phyloP scores from a whole-genome alignment of 2,113 vertebrate species.

The Otus sunia region DNA sequence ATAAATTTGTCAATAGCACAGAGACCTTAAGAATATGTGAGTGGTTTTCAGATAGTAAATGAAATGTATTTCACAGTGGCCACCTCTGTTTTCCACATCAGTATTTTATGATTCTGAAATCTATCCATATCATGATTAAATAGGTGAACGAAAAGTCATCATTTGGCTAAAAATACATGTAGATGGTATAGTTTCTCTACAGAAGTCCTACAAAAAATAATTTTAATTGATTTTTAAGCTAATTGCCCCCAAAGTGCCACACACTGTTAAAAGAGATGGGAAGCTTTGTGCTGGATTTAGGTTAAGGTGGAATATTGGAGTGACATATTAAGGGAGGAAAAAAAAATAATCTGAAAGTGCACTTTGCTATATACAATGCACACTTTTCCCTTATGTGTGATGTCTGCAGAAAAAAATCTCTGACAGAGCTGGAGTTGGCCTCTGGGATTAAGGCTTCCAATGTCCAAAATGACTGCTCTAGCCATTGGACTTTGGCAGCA shows the following conservation, averaged over 20 bases:
- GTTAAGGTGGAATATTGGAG: neutral
- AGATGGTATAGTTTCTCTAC: neutral
- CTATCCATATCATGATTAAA: neutral
- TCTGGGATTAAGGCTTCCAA: neutral
- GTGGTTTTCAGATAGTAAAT: neutral
- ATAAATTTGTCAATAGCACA: neutral
- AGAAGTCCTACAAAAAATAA: neutral
- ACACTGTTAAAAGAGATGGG: neutral
- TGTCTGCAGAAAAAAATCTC: accelerated
- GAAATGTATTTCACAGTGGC: neutral
- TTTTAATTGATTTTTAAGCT: neutral
- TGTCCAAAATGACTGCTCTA: neutral
- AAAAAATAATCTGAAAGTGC: neutral
- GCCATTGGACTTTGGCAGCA: neutral
- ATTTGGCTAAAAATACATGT: slow-evolving; percentile 16
- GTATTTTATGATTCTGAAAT: slow-evolving; percentile 36
- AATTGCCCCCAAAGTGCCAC: neutral
- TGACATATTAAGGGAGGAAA: neutral
- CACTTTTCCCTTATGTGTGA: neutral
- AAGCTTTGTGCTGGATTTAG: neutral
- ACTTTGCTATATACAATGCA: neutral
- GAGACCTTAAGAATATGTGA: neutral
- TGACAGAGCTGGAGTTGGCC: neutral
- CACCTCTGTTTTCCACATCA: neutral
- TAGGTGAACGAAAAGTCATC: neutral